Evolutionary conservation across 2,113 vertebrate species (phyloP).

Genomic region (Pan paniscus): DNA sequence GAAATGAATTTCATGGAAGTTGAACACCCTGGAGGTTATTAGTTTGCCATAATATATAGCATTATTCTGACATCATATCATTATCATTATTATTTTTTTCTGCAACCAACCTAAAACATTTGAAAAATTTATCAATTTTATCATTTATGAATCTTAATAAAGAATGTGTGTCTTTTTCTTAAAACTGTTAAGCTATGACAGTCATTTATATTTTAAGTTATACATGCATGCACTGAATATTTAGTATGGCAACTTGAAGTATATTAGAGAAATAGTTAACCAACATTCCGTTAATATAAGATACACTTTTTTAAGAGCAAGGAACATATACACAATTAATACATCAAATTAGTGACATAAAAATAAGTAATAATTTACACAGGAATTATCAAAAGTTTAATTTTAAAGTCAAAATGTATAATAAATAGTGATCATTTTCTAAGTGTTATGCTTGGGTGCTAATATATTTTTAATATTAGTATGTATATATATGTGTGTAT

Average conservation of each 20-base stretch:
- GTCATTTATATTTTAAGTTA: slow-evolving; percentile 52
- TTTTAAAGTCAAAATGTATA: not conserved
- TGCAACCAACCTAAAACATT: slow-evolving; percentile 71
- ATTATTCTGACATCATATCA: slow-evolving; percentile 66
- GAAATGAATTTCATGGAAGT: slow-evolving; percentile 73
- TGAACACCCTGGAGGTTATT: slow-evolving; percentile 65
- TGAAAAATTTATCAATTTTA: slow-evolving; percentile 74
- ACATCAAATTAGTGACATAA: not conserved
- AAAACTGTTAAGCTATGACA: slow-evolving; percentile 59
- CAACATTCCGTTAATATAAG: not conserved
- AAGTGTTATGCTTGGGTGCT: not conserved
- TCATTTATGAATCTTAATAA: slow-evolving; percentile 68
- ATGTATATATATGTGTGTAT: not conserved
- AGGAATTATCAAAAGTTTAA: not conserved
- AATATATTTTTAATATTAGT: not conserved
- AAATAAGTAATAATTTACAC: not conserved
- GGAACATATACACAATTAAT: not conserved
- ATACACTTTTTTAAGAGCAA: not conserved
- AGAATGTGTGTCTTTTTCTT: slow-evolving; percentile 57
- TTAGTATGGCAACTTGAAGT: slow-evolving; percentile 34
- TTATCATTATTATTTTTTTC: slow-evolving; percentile 73
- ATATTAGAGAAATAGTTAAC: not conserved
- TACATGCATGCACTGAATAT: slow-evolving; percentile 21
- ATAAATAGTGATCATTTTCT: not conserved
- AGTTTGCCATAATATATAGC: slow-evolving; percentile 64